Evolutionary conservation across 2,888 invertebrate species (phyloP), one percentile per base, ranked within the genome.

Genomic region (Liopterus haemorrhoidalis): DNA sequence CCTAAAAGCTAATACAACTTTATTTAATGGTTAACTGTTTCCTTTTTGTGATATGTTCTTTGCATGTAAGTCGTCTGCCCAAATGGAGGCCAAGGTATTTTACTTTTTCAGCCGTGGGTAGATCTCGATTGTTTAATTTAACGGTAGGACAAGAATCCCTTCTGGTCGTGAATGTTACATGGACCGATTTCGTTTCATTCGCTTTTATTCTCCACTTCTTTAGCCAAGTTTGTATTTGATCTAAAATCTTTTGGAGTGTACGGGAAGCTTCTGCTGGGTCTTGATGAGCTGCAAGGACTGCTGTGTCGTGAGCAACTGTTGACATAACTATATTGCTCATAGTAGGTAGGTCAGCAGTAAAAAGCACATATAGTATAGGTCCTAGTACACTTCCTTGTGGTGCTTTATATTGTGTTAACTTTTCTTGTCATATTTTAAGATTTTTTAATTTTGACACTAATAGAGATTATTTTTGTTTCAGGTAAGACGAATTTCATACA

Each of bases 131-230:
- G 30, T 44, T 43, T 27, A 48, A 28, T n/a, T 38, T 19, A 11
- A 41, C 44, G 6, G 44, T 38, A 2, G 52, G 50, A 37, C 48
- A 47, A 8, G 47, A 43, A 14, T 30, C 43, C 45, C 28, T 50
- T 11, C 52, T 36, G 19, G 38, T 24, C 3, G 56, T 51, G 21
- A 54, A 56, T 4, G 54, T 56, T 24, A 55, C 45, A 11, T 49
- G 46, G 8, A 41, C 44, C 15, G 49, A 52, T 35, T 55, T 54
- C 5, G 36, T 33, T 44, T 45, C 33, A 37, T 53, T 55, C 19
- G 44, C 31, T 28, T 41, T 54, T 8, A 54, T 54, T 12, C 51
- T 49, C 52, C 51, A 55, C n/a, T 41, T 45, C 21, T 41, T 43
- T 3, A 48, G 21, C 54, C 54, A 55, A 8, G 31, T 42, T 32